Base-by-base conservation (phyloP, 2,113 vertebrate species). In the Chiloscyllium plagiosum region DNA sequence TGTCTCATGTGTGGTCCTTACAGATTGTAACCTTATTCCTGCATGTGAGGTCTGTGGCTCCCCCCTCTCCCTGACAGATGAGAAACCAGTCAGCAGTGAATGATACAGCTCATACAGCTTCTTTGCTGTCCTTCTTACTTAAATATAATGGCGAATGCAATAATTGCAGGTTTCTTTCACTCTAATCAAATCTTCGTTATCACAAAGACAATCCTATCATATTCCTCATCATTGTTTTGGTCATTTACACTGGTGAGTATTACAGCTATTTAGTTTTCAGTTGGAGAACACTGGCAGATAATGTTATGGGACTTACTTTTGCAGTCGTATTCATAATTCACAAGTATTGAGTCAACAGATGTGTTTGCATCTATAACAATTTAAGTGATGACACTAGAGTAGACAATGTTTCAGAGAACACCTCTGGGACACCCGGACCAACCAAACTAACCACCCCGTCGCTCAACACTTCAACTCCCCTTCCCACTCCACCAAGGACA, bases 1-100 rank as follows among this genome's bases (percentile, higher is more conserved):
- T 66, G 89, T 93, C 89, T 37, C 7, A n/a, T 93, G 89, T 66
- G 89, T 66, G 89, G 89, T 68, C 89, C 33, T 93, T 7, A 6
- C 89, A 93, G 56, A 93, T 93, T 93, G 87, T 92, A 92, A 92
- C 87, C 87, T 61, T 61, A 92, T 13, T 65, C 87, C 29, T 65
- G 87, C 56, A n/a, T 92, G 87, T 92, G 87, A 92, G 87, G 87
- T 92, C 87, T 66, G 89, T 37, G 89, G 61, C 37, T 47, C 61
- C 17, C 61, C 37, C 61, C 56, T 92, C 29, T n/a, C 56, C n/a
- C 33, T 93, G n/a, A 66, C 61, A 66, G 89, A 66, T 22, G 33
- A 37, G 17, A 93, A 90, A 93, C 61, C 33, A 93, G 37, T 47
- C 37, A 7, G 65, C 89, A 68, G 17, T 12, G 56, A 61, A 7